phyloP scores from a whole-genome alignment of 2,797 vertebrate genomes.

The Perdix hodgsoniae region DNA sequence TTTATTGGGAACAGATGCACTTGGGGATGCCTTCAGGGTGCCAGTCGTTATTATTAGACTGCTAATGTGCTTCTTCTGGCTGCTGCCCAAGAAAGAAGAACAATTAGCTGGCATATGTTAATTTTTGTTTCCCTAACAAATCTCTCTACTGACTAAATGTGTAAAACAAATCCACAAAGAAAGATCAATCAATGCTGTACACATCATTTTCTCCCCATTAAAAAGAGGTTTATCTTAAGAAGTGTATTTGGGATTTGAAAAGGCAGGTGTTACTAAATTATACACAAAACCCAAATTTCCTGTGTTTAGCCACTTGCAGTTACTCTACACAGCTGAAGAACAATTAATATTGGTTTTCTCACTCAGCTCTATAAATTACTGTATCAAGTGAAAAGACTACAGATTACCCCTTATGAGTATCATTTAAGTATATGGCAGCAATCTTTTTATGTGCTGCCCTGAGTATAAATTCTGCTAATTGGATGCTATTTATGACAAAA shows the following conservation, averaged over 20 bases:
- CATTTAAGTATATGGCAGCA: slow-evolving; percentile 78
- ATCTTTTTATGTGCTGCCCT: slow-evolving; percentile 82
- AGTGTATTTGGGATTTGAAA: slow-evolving; percentile 84
- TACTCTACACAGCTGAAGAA: slow-evolving; percentile 60
- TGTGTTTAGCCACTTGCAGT: slow-evolving; percentile 72
- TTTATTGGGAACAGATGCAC: slow-evolving; percentile 90
- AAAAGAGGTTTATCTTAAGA: slow-evolving; percentile 87
- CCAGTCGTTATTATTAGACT: slow-evolving; percentile 89
- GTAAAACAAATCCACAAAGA: slow-evolving; percentile 91
- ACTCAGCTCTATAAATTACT: slow-evolving; percentile 70
- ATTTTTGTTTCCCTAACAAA: slow-evolving; percentile 92
- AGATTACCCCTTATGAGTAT: slow-evolving; percentile 77
- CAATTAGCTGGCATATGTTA: slow-evolving; percentile 93
- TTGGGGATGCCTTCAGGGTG: slow-evolving; percentile 88
- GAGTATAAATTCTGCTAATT: slow-evolving; percentile 85
- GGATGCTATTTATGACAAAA: slow-evolving; percentile 88
- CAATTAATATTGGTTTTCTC: slow-evolving; percentile 75
- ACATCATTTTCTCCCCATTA: slow-evolving; percentile 86
- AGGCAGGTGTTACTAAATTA: slow-evolving; percentile 84
- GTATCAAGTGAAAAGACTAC: slow-evolving; percentile 65
- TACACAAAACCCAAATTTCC: slow-evolving; percentile 74
- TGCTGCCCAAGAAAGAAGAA: slow-evolving; percentile 89
- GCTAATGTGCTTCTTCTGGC: slow-evolving; percentile 88
- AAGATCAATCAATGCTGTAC: slow-evolving; percentile 89
- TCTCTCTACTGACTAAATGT: slow-evolving; percentile 89